Conservation (phyloP, 2,888 invertebrate species). For the Chrysolina haemoptera region DNA sequence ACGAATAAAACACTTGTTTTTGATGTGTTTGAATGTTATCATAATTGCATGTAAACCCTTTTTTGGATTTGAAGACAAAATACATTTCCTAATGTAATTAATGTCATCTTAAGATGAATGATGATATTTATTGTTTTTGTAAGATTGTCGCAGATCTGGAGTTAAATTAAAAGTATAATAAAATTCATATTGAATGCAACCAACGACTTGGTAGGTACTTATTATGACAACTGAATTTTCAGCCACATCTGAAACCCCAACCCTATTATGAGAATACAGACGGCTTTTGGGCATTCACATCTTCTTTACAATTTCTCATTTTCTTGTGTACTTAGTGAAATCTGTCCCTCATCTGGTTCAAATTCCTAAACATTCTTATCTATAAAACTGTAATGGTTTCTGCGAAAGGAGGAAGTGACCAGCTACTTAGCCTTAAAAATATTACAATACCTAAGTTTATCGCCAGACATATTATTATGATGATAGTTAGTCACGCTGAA, state of each 20-base stretch:
- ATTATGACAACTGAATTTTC: background rate
- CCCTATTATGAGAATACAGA: background rate
- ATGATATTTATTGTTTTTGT: no score
- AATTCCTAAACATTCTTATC: slow-evolving; percentile 16
- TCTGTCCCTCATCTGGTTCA: slow-evolving; percentile 1
- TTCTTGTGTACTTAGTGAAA: background rate
- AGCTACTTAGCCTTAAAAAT: slow-evolving; percentile 15
- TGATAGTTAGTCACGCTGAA: slow-evolving; percentile 8
- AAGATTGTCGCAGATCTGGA: no score
- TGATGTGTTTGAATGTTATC: no score
- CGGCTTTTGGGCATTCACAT: background rate
- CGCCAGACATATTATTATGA: slow-evolving; percentile 4
- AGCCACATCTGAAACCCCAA: background rate
- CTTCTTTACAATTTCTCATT: background rate
- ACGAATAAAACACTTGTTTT: no score
- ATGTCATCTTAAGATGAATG: no score
- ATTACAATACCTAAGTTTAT: slow-evolving; percentile 4
- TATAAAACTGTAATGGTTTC: slow-evolving; percentile 18
- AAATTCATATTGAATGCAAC: no score
- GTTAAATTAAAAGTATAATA: no score
- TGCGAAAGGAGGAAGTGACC: slow-evolving; percentile 17
- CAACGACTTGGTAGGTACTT: no score
- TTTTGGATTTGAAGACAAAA: no score
- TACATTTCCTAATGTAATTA: no score
- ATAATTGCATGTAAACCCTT: no score